Evolutionary conservation across 2,113 vertebrate genomes (phyloP).

Genomic region (Nothoprocta perdicaria): DNA sequence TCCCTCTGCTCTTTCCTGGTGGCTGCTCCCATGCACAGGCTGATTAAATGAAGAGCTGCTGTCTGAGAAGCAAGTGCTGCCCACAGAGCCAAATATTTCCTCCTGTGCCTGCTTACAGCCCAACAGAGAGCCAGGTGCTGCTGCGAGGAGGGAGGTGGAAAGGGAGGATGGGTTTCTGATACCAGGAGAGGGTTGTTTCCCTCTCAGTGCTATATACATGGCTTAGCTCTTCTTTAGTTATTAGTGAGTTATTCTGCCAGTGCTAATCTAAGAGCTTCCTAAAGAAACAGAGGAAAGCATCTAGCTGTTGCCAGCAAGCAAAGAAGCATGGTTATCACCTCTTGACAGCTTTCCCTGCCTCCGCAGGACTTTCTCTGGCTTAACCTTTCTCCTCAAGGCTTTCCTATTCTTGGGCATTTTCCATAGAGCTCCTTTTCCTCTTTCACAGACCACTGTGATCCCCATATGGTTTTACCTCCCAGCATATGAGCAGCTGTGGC

Average conservation of each 20-base stretch:
- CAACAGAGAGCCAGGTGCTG: neutral
- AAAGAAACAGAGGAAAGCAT: neutral
- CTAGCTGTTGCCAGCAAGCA: slow-evolving; percentile 14
- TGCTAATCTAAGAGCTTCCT: neutral
- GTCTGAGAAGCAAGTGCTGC: neutral
- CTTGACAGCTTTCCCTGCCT: slow-evolving; percentile 46
- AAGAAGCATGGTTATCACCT: slow-evolving; percentile 26
- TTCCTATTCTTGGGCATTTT: slow-evolving; percentile 65
- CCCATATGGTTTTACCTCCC: neutral
- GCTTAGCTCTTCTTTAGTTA: neutral
- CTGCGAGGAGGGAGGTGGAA: neutral
- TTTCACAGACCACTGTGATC: slow-evolving; percentile 44
- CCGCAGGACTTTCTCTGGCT: neutral
- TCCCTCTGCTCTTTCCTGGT: neutral
- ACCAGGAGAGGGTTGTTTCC: neutral
- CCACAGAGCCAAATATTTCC: neutral
- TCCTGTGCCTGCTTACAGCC: neutral
- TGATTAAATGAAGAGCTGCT: neutral
- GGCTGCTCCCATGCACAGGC: neutral
- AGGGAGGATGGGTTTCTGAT: neutral
- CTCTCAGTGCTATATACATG: neutral
- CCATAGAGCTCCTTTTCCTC: slow-evolving; percentile 35
- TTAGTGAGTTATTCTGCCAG: neutral
- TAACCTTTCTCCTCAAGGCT: slow-evolving; percentile 27
- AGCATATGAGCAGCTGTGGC: neutral